Base-by-base conservation (phyloP, 1,140 invertebrate species). In the Aphaenogaster floridana region DNA sequence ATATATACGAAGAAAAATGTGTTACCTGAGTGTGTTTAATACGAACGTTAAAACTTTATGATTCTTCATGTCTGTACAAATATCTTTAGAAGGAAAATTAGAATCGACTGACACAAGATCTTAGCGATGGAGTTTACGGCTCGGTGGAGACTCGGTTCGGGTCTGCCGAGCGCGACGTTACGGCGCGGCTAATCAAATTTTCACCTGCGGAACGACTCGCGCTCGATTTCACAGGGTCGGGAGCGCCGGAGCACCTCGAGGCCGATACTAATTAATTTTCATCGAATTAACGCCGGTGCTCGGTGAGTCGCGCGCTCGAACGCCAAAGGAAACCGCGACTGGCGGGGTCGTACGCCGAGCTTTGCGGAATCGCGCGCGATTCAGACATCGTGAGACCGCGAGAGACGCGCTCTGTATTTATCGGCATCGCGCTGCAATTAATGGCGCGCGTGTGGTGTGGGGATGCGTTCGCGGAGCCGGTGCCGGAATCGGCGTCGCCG, bases 261-360 rank as follows among this genome's bases (percentile, higher is more conserved):
- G 85, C 36, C 86, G 79, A 79, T 79, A 86, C 84, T 92, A 91
- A 92, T 92, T 90, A 89, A 92, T 91, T 91, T 91, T 92, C 72
- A 68, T 86, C 63, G 83, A 92, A 91, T 92, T 91, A 90, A 87
- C 90, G 80, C 79, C 69, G 69, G 36, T 77, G 88, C 72, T 79
- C 72, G 72, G 42, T 15, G 59, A 78, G 21, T 79, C n/a, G 71
- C 72, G 59, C 72, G 83, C 15, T n/a, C 83, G 21, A 64, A 57
- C 61, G 74, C 54, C 83, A 86, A 86, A 86, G 85, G 76, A 86
- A 86, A 86, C 50, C 85, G 77, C 63, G 28, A 34, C 63, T 15
- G 78, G 50, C 15, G 59, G 59, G n/a, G 4, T 64, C 54, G 71
- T 42, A 17, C 17, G 17, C 17, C 28, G 80, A 13, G 80, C 78